Conservation (phyloP, 2,888 invertebrate species). For the Agrotis puta region DNA sequence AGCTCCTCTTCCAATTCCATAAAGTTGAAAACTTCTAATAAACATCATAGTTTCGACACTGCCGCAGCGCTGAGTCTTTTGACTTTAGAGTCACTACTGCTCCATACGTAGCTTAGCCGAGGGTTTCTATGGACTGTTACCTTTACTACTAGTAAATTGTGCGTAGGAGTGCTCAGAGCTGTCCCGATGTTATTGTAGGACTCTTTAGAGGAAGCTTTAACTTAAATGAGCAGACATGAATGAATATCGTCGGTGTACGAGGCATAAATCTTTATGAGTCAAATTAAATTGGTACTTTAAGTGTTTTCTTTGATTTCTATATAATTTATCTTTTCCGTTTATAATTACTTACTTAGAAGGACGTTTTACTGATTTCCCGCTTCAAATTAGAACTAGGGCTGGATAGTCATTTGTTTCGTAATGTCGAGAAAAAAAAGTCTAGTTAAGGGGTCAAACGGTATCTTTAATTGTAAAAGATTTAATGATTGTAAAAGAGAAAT, state of each 20-base stretch:
- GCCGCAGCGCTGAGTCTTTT: too few relatives aligned
- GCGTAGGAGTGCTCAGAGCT: constrained; percentile 54
- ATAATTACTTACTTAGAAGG: background rate
- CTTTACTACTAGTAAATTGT: constrained; percentile 33
- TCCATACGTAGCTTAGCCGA: background rate
- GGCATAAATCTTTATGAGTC: constrained; percentile 27
- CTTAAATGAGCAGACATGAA: constrained; percentile 35
- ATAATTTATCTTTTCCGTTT: background rate
- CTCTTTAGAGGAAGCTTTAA: constrained; percentile 39
- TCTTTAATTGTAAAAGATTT: too few relatives aligned
- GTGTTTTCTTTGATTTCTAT: background rate
- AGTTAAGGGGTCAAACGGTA: too few relatives aligned
- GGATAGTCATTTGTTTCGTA: too few relatives aligned
- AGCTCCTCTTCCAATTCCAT: too few relatives aligned
- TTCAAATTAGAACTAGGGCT: background rate
- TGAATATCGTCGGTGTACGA: constrained; percentile 15
- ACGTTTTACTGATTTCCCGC: background rate
- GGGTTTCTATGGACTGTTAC: background rate
- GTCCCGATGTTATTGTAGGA: constrained; percentile 42
- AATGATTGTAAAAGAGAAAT: too few relatives aligned
- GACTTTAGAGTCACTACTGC: too few relatives aligned
- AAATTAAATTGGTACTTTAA: constrained; percentile 15
- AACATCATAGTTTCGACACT: too few relatives aligned
- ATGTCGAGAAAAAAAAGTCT: too few relatives aligned
- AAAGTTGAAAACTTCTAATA: too few relatives aligned